Evolutionary conservation across 2,888 invertebrate species (phyloP).

Genomic region (Eristalinus sepulchralis): DNA sequence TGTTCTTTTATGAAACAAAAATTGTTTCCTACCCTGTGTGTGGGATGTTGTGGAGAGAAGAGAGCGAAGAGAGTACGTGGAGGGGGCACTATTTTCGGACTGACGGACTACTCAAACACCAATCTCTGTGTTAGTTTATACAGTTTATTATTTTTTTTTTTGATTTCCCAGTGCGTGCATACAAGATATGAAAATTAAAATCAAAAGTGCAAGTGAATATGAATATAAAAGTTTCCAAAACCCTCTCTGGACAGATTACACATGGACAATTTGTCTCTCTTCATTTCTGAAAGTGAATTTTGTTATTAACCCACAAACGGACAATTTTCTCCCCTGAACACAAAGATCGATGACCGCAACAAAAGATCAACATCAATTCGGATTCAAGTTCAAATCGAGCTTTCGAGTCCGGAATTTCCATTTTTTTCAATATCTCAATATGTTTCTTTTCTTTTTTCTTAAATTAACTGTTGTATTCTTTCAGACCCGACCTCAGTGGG

Average conservation of each 20-base stretch:
- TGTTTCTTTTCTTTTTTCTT: slow-evolving; percentile 26
- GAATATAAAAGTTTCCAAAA: slow-evolving; percentile 11
- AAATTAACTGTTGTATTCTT: slow-evolving; percentile 69
- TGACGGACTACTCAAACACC: slow-evolving; percentile 63
- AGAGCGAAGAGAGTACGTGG: slow-evolving; percentile 26
- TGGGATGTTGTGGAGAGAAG: slow-evolving; percentile 57
- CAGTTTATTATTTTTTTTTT: background rate
- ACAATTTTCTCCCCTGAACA: slow-evolving; percentile 29
- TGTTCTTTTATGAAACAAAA: slow-evolving; percentile 52
- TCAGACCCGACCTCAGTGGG: slow-evolving; percentile 64
- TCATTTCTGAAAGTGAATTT: slow-evolving; percentile 34
- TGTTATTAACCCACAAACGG: slow-evolving; percentile 62
- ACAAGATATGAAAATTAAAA: slow-evolving; percentile 23
- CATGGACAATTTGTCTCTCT: slow-evolving; percentile 62
- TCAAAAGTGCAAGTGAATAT: slow-evolving; percentile 61
- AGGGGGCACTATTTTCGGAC: slow-evolving; percentile 60
- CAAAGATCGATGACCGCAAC: background rate
- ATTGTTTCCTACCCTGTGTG: slow-evolving; percentile 17
- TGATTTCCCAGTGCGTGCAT: slow-evolving; percentile 50
- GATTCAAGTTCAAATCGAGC: slow-evolving; percentile 56
- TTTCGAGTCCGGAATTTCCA: slow-evolving; percentile 61
- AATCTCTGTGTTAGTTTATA: slow-evolving; percentile 26
- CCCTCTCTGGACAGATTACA: slow-evolving; percentile 68
- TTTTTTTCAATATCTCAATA: slow-evolving; percentile 10
- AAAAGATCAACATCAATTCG: slow-evolving; percentile 33